These are phyloP conservation scores for Stenodema calcarata DNA, from an alignment of 2,888 invertebrate species.

Conservation along the genomic window DNA sequence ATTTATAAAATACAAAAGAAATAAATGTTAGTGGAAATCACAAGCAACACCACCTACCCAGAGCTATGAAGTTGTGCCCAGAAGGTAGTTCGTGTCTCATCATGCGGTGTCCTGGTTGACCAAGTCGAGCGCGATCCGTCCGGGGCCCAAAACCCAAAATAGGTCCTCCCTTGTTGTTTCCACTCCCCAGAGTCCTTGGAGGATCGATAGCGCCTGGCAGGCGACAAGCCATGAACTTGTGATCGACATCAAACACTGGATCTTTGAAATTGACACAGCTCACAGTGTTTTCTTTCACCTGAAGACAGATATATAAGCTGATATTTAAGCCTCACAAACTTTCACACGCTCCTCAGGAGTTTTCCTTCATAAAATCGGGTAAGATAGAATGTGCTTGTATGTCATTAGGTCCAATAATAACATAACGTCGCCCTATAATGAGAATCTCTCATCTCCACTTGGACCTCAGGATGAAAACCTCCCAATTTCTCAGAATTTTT, in stretches of 20 bases:
- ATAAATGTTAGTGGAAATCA: too few species aligned
- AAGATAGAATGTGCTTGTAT: too few species aligned
- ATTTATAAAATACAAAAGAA: too few species aligned
- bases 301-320: not conserved
- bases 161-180: conserved; percentile 67
- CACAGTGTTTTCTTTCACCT: conserved; percentile 56
- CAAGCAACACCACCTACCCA: not conserved
- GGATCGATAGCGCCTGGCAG: conserved; percentile 71
- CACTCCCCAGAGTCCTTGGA: conserved; percentile 78
- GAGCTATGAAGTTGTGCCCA: conserved; percentile 26
- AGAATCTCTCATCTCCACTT: too few species aligned
- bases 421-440: too few species aligned
- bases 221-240: conserved; percentile 78
- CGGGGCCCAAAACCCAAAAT: conserved; percentile 75
- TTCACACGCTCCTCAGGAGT: too few species aligned
- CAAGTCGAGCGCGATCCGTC: conserved; percentile 70
- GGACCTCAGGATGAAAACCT: too few species aligned
- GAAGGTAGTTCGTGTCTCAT: conserved; percentile 43
- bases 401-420: too few species aligned
- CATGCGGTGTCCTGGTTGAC: conserved; percentile 72
- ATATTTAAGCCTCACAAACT: too few species aligned
- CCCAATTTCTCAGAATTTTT: too few species aligned
- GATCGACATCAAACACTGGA: conserved; percentile 76
- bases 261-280: conserved; percentile 78
- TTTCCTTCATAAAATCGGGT: too few species aligned